A percentile compares a stretch with the other conserved stretches of the same genome.
Evolutionary conservation across 2,113 vertebrate species (phyloP).

Genomic region (Vicugna pacos): DNA sequence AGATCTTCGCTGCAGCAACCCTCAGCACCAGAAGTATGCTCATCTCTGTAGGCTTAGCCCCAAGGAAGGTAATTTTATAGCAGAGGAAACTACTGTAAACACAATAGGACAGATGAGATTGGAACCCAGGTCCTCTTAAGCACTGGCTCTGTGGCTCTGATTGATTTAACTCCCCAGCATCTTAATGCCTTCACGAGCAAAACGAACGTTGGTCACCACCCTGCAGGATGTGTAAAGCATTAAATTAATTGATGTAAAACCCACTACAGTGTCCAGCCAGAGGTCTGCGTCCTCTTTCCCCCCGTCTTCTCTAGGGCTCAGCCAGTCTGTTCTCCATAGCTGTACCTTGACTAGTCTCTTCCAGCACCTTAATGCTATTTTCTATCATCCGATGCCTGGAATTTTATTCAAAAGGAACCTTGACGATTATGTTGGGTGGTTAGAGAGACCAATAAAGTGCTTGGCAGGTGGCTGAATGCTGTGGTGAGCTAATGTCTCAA

Average conservation of each 20-base stretch:
- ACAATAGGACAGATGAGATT: fast-evolving
- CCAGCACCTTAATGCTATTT: background rate
- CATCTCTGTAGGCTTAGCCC: background rate
- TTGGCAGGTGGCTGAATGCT: constrained; percentile 74
- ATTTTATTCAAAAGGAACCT: constrained; percentile 54
- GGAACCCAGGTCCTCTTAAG: background rate
- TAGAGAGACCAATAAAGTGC: constrained; percentile 72
- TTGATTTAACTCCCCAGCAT: background rate
- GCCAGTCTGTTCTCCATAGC: background rate
- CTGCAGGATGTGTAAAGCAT: fast-evolving
- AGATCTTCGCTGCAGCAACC: fast-evolving
- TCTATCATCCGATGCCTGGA: constrained; percentile 39
- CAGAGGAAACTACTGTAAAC: fast-evolving
- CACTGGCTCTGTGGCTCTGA: too few species aligned
- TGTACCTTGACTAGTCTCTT: background rate
- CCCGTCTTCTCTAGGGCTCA: too few species aligned
- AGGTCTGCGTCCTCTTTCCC: fast-evolving
- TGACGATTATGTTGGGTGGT: constrained; percentile 56
- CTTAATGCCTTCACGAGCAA: fast-evolving
- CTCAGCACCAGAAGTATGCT: fast-evolving
- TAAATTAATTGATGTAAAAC: background rate
- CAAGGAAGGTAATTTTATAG: fast-evolving
- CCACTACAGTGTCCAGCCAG: fast-evolving
- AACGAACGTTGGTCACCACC: fast-evolving
- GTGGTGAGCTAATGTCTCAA: constrained; percentile 80